These are phyloP conservation scores for Pandemis corylana DNA, from an alignment of 2,888 invertebrate genomes.

Conservation along the genomic window DNA sequence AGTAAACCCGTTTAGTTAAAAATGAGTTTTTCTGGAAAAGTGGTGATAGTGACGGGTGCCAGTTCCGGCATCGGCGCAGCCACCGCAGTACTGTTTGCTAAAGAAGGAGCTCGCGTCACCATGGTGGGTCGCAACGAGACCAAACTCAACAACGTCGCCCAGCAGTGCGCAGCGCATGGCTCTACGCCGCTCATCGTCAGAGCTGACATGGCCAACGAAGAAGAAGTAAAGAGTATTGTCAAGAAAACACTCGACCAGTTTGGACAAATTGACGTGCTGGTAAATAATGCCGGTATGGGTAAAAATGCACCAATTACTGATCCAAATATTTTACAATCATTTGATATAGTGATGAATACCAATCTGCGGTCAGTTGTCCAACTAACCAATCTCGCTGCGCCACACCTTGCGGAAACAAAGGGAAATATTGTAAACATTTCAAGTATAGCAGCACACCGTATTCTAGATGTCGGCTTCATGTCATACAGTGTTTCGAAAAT, in stretches of 20 bases:
- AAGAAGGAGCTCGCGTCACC: conserved; percentile 80
- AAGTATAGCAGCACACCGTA: not conserved
- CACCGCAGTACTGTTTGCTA: not conserved
- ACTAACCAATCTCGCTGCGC: not conserved
- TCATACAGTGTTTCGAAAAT: conserved; percentile 44
- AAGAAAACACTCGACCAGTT: conserved; percentile 12
- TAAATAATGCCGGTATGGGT: conserved; percentile 12
- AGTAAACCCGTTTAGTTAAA: not conserved
- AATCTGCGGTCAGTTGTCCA: conserved; percentile 3
- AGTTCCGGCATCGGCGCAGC: conserved; percentile 4
- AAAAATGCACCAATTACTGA: not conserved
- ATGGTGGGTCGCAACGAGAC: conserved; percentile 86
- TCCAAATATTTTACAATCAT: not conserved
- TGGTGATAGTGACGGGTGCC: not conserved
- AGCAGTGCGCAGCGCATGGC: not conserved
- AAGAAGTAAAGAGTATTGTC: conserved; percentile 5
- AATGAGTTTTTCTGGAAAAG: conserved; percentile 12
- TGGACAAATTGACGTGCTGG: conserved; percentile 41
- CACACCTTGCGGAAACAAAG: not conserved
- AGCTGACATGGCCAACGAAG: not conserved
- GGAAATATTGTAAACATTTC: conserved; percentile 1
- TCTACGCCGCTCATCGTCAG: conserved; percentile 28
- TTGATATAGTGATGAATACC: not conserved
- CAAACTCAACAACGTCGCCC: conserved; percentile 62
- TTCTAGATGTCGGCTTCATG: not conserved